These are phyloP conservation scores for Desmodus rotundus DNA, from an alignment of 2,113 vertebrate species.

Conservation along the genomic window DNA sequence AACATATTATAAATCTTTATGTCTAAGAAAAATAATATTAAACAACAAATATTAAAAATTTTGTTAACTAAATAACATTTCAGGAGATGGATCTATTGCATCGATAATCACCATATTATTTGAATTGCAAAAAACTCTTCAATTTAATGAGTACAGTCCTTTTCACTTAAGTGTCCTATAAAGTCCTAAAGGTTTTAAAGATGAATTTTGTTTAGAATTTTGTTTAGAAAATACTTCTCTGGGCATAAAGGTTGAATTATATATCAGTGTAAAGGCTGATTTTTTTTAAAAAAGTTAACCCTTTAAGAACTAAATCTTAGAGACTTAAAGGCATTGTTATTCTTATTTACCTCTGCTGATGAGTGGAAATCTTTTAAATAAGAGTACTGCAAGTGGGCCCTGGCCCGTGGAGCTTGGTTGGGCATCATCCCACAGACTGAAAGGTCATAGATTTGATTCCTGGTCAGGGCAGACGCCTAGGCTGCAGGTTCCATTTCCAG, in stretches of 20 bases:
- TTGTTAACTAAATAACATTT: constrained; percentile 49
- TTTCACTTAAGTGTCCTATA: constrained; percentile 58
- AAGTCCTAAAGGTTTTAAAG: constrained; percentile 58
- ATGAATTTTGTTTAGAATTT: constrained; percentile 57
- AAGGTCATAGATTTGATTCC: no score
- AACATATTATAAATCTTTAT: constrained; percentile 37
- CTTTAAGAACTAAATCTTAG: constrained; percentile 25
- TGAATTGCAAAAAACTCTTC: constrained; percentile 66
- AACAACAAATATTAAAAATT: constrained; percentile 37
- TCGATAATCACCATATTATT: constrained; percentile 67
- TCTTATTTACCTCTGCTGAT: constrained; percentile 41
- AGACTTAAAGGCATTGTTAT: constrained; percentile 1
- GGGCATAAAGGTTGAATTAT: constrained; percentile 13
- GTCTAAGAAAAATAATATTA: constrained; percentile 55
- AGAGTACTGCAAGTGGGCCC: background rate
- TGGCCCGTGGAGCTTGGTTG: no score
- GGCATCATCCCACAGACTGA: no score
- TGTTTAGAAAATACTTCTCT: constrained; percentile 48
- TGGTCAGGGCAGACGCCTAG: no score
- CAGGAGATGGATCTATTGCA: constrained; percentile 46
- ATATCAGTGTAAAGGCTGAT: background rate
- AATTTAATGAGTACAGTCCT: constrained; percentile 52
- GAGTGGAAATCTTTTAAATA: constrained; percentile 24
- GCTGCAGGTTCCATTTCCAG: no score
- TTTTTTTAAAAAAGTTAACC: background rate